phyloP scores from a whole-genome alignment of 2,888 invertebrate genomes.

The Pheosia tremula region DNA sequence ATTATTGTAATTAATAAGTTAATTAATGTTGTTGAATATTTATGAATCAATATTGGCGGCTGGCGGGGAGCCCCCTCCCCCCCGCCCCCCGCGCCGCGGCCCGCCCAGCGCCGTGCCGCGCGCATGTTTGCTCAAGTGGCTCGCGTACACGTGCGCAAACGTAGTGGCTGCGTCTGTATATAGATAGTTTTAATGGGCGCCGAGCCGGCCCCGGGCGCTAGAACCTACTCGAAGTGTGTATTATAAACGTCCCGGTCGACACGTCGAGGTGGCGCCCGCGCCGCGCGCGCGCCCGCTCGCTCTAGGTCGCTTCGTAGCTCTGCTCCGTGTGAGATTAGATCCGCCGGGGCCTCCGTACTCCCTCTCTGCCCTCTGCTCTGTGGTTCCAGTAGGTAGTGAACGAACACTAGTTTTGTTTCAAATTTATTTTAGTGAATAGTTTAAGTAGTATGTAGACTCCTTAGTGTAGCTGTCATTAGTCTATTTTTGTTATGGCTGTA shows the following conservation, averaged over 20 bases:
- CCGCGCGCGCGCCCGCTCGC: conserved; percentile 43
- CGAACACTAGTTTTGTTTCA: conserved; percentile 80
- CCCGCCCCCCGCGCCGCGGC: conserved; percentile 8
- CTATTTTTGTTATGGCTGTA: conserved; percentile 84
- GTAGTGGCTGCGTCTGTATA: conserved; percentile 76
- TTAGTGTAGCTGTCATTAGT: conserved; percentile 82
- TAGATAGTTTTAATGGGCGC: conserved; percentile 70
- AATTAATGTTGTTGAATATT: conserved; percentile 61
- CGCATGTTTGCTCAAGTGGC: conserved; percentile 75
- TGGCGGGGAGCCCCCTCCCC: conserved; percentile 17
- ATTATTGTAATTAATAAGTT: conserved; percentile 30
- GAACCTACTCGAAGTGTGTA: conserved; percentile 46
- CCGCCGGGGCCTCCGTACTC: conserved; percentile 35
- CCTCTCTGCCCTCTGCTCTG: conserved; percentile 59
- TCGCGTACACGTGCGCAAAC: conserved; percentile 68
- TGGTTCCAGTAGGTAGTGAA: conserved; percentile 75
- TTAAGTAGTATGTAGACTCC: conserved; percentile 79
- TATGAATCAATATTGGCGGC: conserved; percentile 49
- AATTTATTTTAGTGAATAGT: conserved; percentile 77
- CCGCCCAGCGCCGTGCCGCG: conserved; percentile 37
- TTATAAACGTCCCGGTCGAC: conserved; percentile 45
- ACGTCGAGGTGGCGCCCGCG: conserved; percentile 32
- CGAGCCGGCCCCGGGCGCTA: conserved; percentile 52
- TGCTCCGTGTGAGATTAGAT: conserved; percentile 59
- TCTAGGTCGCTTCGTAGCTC: conserved; percentile 65